Base-by-base conservation (phyloP, 2,888 invertebrate species). In the Metacarcinus magister region DNA sequence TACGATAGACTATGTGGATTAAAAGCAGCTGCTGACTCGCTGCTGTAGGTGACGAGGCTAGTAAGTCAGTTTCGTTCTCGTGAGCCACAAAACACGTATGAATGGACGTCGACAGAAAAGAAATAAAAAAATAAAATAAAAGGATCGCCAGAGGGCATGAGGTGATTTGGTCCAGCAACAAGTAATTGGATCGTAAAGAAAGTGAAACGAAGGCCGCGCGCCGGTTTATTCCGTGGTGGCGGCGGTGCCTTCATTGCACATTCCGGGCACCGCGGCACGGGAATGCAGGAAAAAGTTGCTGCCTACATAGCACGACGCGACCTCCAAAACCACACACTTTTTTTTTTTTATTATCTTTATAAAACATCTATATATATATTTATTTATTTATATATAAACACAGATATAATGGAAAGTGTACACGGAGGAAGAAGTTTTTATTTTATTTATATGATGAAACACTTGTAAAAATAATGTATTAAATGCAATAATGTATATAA, bases 111-210 rank as follows among this genome's bases (percentile, higher is more conserved):
- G n/a, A n/a, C n/a, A n/a, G n/a, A 60, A 60, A 23, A 19, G 60
- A 60, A 23, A 19, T 60, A 4, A 0, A n/a, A n/a, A 60, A 60
- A 60, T 2, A 60, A 60, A 60, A 60, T 23, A 60, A 60, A 60
- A 60, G 19, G 23, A 19, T 60, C 60, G 16, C 19, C 23, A 23
- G 60, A 60, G 60, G 60, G 19, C 60, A 60, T 4, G 60, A 60
- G 60, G 60, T 60, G 60, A 60, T 60, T 60, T 60, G 60, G 60
- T 60, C 60, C 60, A 60, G 60, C 60, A 60, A 60, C 60, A 60
- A 60, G 60, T 60, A 60, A 60, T 60, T 60, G 60, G 16, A 16
- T 60, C 60, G 60, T 60, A 60, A 60, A 60, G 60, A 60, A 60
- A 60, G 19, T 60, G 60, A 19, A 60, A 60, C 60, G 19, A 60